These are phyloP conservation scores for Calliphora vomitoria DNA, from an alignment of 2,888 invertebrate species.

Conservation along the genomic window DNA sequence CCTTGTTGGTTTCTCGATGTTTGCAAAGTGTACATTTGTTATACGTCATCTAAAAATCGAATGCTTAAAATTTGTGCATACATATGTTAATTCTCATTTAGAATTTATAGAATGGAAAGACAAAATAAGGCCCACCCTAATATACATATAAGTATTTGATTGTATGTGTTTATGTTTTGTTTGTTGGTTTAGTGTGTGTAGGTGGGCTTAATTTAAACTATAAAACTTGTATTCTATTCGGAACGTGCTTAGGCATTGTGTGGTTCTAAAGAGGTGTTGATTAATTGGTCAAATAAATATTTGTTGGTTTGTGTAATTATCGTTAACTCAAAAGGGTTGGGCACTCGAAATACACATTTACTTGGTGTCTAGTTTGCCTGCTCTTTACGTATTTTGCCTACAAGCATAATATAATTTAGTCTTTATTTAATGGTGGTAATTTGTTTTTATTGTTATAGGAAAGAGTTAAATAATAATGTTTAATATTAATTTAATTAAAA, in stretches of 20 bases:
- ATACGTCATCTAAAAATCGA: too few relatives aligned
- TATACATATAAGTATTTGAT: background rate
- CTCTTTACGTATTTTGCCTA: background rate
- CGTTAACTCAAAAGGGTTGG: conserved; percentile 14
- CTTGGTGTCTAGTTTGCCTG: background rate
- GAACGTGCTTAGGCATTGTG: conserved; percentile 54
- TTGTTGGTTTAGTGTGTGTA: conserved; percentile 18
- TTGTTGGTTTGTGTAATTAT: conserved; percentile 46
- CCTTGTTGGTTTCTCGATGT: too few relatives aligned
- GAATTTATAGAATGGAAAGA: too few relatives aligned
- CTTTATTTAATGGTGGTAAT: background rate
- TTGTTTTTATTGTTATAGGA: background rate
- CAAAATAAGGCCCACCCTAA: background rate
- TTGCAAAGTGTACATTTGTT: too few relatives aligned
- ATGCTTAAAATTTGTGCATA: too few relatives aligned
- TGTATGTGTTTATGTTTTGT: background rate
- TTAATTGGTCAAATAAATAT: conserved; percentile 71
- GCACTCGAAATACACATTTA: background rate
- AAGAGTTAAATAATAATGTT: too few relatives aligned
- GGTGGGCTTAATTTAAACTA: conserved; percentile 38
- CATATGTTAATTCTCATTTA: too few relatives aligned
- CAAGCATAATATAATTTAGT: background rate
- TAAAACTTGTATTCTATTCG: conserved; percentile 27
- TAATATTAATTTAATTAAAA: too few relatives aligned
- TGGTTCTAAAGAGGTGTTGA: conserved; percentile 61